Base-by-base conservation (phyloP, 2,797 vertebrate species). In the Pipistrellus pygmaeus region DNA sequence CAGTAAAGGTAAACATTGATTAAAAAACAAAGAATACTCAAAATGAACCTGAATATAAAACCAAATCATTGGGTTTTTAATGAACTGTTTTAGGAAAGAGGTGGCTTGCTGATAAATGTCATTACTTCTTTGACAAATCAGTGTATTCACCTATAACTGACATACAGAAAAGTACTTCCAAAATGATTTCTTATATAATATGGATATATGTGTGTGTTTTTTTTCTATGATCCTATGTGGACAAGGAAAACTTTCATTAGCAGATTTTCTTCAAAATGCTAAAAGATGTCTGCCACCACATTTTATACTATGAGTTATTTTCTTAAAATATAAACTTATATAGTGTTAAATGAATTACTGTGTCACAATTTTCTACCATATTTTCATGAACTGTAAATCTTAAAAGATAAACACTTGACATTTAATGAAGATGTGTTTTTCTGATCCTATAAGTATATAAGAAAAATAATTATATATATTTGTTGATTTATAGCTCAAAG, bases 351-450 rank as follows among this genome's bases (percentile, higher is more conserved):
- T 80, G n/a, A 92, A 68, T 85, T 86, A 93, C 41, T 66, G 2
- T 44, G 44, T 86, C 27, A 88, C 20, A 81, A 27, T 71, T 76
- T 92, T 87, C 14, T 94, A 25, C n/a, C n/a, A 48, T 46, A 82
- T 85, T 91, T 94, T 95, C n/a, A 88, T 88, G 13, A 95, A 53
- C 23, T 91, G 32, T 71, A 83, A 93, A 41, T 95, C 14, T 97
- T 95, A 71, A 82, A 94, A 97, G 27, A 38, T 92, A 97, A 97
- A 97, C 81, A 97, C 86, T 97, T 99, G 98, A 98, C 98, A 98
- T 99, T 99, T 98, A 98, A 97, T 96, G 72, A 97, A 98, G 97
- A 98, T 98, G 97, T 98, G 96, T 97, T 98, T 98, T 98, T 86
- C 95, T 98, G 97, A 98, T 97, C 95, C 83, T 96, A 95, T 62